Evolutionary conservation across 2,888 invertebrate genomes (phyloP).

Genomic region (Melanostoma scalare): DNA sequence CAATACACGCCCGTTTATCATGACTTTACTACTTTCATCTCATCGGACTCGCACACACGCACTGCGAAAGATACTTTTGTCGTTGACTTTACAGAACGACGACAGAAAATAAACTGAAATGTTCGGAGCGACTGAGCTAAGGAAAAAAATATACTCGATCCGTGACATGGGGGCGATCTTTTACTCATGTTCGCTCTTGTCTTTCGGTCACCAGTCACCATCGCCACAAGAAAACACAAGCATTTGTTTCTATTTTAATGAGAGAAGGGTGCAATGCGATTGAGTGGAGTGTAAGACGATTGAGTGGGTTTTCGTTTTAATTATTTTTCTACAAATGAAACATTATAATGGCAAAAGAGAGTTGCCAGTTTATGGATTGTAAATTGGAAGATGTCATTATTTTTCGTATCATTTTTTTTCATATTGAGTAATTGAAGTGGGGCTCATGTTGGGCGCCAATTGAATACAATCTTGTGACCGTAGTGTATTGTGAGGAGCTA

Average conservation of each 20-base stretch:
- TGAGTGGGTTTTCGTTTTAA: slow-evolving; percentile 23
- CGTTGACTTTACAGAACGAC: slow-evolving; percentile 41
- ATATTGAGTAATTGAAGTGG: no score
- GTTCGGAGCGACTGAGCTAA: slow-evolving; percentile 15
- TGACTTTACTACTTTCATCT: slow-evolving; percentile 21
- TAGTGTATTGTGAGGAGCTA: no score
- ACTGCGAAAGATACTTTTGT: slow-evolving; percentile 19
- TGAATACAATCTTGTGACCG: no score
- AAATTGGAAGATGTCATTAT: no score
- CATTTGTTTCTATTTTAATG: slow-evolving; percentile 5
- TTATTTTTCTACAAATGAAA: background rate
- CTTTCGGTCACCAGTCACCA: background rate
- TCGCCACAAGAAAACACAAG: background rate
- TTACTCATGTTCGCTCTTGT: slow-evolving; percentile 14
- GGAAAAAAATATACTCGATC: slow-evolving; percentile 13
- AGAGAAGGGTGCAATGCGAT: slow-evolving; percentile 32
- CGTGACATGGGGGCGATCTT: slow-evolving; percentile 25
- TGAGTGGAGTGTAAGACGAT: slow-evolving; percentile 19
- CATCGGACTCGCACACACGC: slow-evolving; percentile 4
- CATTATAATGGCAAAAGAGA: no score
- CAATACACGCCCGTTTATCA: slow-evolving; percentile 60
- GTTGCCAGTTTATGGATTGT: no score
- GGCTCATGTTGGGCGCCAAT: no score
- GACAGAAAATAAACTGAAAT: slow-evolving; percentile 39
- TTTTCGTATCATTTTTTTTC: no score